phyloP scores from a whole-genome alignment of 2,797 vertebrate genomes.

The Channallabes apus region DNA sequence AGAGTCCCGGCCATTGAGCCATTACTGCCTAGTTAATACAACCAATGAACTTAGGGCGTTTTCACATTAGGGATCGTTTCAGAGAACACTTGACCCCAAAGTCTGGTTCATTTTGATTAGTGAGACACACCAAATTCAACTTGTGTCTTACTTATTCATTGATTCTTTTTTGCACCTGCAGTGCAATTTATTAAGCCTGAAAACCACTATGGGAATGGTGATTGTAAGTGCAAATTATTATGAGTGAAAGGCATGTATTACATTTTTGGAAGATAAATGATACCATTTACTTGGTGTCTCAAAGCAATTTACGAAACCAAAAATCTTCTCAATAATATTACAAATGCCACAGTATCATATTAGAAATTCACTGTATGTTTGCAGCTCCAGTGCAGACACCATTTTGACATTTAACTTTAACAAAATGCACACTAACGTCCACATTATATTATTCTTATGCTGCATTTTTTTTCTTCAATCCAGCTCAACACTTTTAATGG shows the following conservation, averaged over 20 bases:
- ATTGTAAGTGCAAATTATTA: not conserved
- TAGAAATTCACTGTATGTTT: not conserved
- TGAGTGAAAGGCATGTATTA: not conserved
- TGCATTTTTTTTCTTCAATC: not conserved
- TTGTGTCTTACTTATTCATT: not conserved
- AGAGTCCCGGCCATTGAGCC: not conserved
- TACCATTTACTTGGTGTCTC: not conserved
- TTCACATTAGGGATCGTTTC: not conserved
- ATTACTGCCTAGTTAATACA: not conserved
- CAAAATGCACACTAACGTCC: not conserved
- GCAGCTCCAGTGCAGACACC: not conserved
- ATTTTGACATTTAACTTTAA: not conserved
- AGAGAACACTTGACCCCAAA: too few species aligned
- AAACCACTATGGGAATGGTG: not conserved
- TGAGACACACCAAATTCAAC: not conserved
- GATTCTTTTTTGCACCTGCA: not conserved
- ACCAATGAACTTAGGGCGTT: not conserved
- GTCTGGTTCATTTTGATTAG: too few species aligned
- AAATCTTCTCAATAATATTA: not conserved
- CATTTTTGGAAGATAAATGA: not conserved
- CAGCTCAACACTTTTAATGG: not conserved
- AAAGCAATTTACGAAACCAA: not conserved
- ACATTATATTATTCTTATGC: not conserved
- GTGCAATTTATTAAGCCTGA: not conserved
- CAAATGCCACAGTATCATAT: not conserved